Percentiles rank a stretch among this genome's conserved stretches.
Conservation (phyloP, 2,113 vertebrate species). For the Gambusia affinis region DNA sequence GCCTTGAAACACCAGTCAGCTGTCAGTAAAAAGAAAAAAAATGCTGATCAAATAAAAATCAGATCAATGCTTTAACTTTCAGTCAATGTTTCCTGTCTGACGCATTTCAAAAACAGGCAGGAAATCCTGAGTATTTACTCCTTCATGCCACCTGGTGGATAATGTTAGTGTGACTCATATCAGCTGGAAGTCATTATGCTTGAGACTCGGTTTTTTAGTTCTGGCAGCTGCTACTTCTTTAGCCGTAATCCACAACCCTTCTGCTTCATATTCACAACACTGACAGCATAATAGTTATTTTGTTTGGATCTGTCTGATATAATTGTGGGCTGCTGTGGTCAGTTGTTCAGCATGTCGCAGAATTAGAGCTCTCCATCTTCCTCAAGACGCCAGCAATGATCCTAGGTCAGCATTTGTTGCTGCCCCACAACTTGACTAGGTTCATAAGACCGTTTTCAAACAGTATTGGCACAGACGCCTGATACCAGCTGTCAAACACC, state of each 20-base stretch:
- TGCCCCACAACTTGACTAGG: too few species aligned
- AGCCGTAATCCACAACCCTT: too few species aligned
- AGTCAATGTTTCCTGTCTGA: neutral
- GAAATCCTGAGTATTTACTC: neutral
- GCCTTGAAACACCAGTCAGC: neutral
- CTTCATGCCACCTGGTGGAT: conserved; percentile 18
- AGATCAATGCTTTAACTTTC: neutral
- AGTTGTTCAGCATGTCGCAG: too few species aligned
- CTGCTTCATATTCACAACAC: neutral
- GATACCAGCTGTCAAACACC: too few species aligned
- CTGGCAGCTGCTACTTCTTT: neutral
- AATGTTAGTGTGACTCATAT: neutral
- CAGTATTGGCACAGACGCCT: too few species aligned
- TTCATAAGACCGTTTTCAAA: too few species aligned
- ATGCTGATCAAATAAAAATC: neutral
- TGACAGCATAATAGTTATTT: neutral
- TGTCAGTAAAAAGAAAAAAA: neutral
- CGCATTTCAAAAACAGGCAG: neutral
- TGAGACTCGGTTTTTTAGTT: neutral
- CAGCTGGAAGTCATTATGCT: neutral
- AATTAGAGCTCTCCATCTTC: too few species aligned
- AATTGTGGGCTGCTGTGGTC: too few species aligned
- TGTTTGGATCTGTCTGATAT: neutral
- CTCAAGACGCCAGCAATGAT: too few species aligned
- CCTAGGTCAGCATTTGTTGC: too few species aligned